Base-by-base conservation (phyloP, 2,888 invertebrate species). In the Eupithecia pulchellata region DNA sequence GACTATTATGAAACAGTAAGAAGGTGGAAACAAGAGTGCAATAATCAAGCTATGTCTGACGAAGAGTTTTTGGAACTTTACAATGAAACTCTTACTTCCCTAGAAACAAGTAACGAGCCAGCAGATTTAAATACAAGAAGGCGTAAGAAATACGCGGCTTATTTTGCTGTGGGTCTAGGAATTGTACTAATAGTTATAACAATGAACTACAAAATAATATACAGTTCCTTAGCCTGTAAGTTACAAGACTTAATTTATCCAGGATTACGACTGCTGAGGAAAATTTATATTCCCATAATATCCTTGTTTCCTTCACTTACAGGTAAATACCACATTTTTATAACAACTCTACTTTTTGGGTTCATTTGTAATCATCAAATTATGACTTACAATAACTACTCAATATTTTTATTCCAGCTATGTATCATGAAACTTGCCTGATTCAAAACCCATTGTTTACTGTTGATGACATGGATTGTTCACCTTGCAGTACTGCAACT, bases 401-500 rank as follows among this genome's bases (percentile, higher is more conserved):
- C 20, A 47, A 47, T 47, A n/a, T 47, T 42, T 47, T 25, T 11
- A 52, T 95, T 88, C 79, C 91, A 96, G 97, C 96, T 86, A 95
- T 96, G 58, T 98, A 98, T 82, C 97, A 98, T 92, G 98, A 98
- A 89, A 96, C 97, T 82, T 98, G 98, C 86, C 91, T 98, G 47
- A 90, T 98, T 78, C 96, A 96, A 84, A 98, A 98, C 91, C 98
- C 98, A 17, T 97, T 96, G 85, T 98, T 97, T 86, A 95, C 96
- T 84, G 96, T 97, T 13, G 94, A 95, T n/a, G 97, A 97, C 81
- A 96, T 98, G 95, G 97, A 97, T 84, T 98, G 98, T 84, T 97
- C 97, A 95, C 97, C 98, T 0, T 98, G 98, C 82, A 96, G 96
- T 82, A 92, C 95, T 79, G 95, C 97, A 0, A 95, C 95, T 77